Percentiles rank a stretch among this genome's conserved stretches.
phyloP scores from a whole-genome alignment of 2,797 vertebrate species.

The Eremophila alpestris region DNA sequence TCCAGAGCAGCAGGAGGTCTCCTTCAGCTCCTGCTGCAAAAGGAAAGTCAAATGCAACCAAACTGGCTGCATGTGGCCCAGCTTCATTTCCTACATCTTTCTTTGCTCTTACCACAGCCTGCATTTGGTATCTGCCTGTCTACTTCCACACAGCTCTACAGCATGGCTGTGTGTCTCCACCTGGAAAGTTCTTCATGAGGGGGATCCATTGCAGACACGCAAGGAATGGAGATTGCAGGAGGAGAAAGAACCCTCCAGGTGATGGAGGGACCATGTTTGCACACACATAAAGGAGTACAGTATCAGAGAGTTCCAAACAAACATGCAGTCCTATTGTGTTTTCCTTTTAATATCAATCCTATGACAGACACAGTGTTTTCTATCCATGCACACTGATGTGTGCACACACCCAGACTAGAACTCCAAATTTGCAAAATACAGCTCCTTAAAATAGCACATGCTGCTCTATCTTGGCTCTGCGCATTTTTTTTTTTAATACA shows the following conservation, averaged over 20 bases:
- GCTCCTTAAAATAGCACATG: background rate
- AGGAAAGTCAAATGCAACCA: background rate
- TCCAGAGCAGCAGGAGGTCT: background rate
- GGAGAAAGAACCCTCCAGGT: background rate
- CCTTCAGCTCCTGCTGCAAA: background rate
- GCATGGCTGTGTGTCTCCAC: fast-evolving
- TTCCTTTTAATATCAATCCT: background rate
- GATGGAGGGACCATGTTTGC: background rate
- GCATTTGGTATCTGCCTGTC: background rate
- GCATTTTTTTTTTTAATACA: no score
- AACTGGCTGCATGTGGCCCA: background rate
- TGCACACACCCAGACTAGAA: background rate
- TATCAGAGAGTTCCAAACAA: background rate
- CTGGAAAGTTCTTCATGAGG: background rate
- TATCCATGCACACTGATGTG: fast-evolving
- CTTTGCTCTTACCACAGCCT: background rate
- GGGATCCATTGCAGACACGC: fast-evolving
- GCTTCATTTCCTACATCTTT: background rate
- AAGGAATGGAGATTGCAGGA: background rate
- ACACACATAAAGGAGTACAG: background rate
- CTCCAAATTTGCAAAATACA: background rate
- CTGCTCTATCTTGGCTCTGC: background rate
- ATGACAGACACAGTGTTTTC: background rate
- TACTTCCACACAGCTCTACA: background rate
- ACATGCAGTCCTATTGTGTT: fast-evolving